A percentile compares a stretch with the other conserved stretches of the same genome.
phyloP scores from a whole-genome alignment of 2,888 invertebrate species.

The Adelognathus sp. region DNA sequence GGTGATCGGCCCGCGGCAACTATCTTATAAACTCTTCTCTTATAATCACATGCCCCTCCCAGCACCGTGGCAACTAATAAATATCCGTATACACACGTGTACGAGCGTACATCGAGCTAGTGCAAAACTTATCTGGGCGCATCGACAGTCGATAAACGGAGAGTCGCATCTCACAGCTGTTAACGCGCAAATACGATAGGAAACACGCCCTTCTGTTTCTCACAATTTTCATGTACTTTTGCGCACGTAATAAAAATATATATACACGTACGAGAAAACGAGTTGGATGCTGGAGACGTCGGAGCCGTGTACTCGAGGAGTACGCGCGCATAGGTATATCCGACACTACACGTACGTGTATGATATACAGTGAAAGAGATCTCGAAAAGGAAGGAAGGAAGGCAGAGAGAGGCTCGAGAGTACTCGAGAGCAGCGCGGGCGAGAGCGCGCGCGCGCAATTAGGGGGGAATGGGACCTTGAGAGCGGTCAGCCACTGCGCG shows the following conservation, averaged over 20 bases:
- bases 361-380: conserved; percentile 74
- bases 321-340: conserved; percentile 9
- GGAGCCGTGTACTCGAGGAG: neutral
- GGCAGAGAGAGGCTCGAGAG: too few species aligned
- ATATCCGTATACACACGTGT: conserved; percentile 26
- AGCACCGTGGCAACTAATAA: conserved; percentile 57
- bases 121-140: conserved; percentile 38
- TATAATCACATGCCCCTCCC: conserved; percentile 56
- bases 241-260: neutral
- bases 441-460: conserved; percentile 43
- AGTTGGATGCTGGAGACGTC: neutral
- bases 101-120: conserved; percentile 1
- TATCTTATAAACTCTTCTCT: conserved; percentile 53
- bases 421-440: too few species aligned
- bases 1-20: conserved; percentile 46
- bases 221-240: conserved; percentile 5
- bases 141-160: conserved; percentile 3
- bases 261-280: conserved; percentile 20
- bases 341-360: conserved; percentile 47
- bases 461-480: conserved; percentile 77
- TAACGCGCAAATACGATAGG: neutral
- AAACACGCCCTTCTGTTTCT: neutral
- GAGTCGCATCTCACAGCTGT: neutral
- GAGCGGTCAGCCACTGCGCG: conserved; percentile 78
- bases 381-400: conserved; percentile 77